phyloP scores from a whole-genome alignment of 2,113 vertebrate species.

The Leiothrix lutea region DNA sequence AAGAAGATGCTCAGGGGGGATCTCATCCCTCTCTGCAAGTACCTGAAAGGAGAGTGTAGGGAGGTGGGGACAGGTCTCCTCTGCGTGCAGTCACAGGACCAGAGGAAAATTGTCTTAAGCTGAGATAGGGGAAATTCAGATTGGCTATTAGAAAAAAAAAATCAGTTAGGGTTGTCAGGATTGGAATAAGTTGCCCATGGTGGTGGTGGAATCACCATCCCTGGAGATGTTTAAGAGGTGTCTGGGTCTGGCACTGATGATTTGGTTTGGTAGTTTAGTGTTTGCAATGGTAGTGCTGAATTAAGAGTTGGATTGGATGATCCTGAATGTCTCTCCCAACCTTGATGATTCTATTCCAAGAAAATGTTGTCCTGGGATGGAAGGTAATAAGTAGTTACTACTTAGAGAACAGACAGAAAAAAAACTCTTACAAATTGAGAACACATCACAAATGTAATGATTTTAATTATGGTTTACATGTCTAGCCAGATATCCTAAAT shows the following conservation, averaged over 20 bases:
- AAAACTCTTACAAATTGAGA: neutral
- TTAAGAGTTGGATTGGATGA: neutral
- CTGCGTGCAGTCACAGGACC: neutral
- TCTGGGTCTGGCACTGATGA: neutral
- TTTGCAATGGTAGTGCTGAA: neutral
- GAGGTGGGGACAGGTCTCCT: accelerated
- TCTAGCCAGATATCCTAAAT: neutral
- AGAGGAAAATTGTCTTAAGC: neutral
- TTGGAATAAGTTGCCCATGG: neutral
- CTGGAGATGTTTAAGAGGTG: neutral
- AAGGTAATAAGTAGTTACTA: neutral
- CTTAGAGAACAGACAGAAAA: neutral
- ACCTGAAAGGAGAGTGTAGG: neutral
- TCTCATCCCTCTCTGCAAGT: accelerated
- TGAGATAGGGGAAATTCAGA: neutral
- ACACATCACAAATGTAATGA: neutral
- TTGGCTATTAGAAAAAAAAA: neutral
- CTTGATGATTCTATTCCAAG: neutral
- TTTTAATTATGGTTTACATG: neutral
- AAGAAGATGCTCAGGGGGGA: neutral
- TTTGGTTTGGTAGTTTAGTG: neutral
- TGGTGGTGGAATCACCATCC: neutral
- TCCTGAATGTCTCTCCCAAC: neutral
- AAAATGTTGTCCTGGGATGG: neutral
- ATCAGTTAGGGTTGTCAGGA: accelerated